Conservation (phyloP, 2,888 invertebrate genomes). For the Trilocha varians region DNA sequence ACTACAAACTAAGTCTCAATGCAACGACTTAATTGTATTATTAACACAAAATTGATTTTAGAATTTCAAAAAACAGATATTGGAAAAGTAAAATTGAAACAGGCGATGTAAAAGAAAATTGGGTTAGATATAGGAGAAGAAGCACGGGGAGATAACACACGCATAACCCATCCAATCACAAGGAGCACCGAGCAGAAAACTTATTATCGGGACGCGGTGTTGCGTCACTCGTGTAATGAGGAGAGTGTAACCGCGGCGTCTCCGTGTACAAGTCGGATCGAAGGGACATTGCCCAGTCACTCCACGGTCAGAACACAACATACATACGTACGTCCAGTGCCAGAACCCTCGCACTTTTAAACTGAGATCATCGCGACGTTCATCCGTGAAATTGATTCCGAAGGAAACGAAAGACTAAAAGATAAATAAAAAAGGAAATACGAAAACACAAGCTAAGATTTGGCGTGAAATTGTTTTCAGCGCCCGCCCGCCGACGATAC, state of each 20-base stretch:
- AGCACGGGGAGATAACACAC: constrained; percentile 62
- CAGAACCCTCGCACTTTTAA: constrained; percentile 57
- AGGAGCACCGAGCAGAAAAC: constrained; percentile 61
- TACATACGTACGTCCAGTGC: constrained; percentile 31
- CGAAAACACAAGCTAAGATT: constrained; percentile 74
- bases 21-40: constrained; percentile 8
- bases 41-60: background rate
- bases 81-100: constrained; percentile 20
- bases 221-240: constrained; percentile 53
- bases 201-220: constrained; percentile 60
- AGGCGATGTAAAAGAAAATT: constrained; percentile 55
- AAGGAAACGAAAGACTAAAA: constrained; percentile 71
- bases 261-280: constrained; percentile 18
- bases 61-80: background rate
- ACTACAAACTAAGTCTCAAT: constrained; percentile 40
- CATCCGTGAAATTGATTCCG: constrained; percentile 74
- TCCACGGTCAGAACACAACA: constrained; percentile 8
- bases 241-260: constrained; percentile 22
- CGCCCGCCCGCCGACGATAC: constrained; percentile 52
- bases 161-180: constrained; percentile 66
- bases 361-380: constrained; percentile 70
- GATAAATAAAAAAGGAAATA: constrained; percentile 73
- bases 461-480: constrained; percentile 74
- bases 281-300: constrained; percentile 12
- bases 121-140: constrained; percentile 52